Base-by-base conservation (phyloP, 1,140 invertebrate species). In the Bombus soroeensis region DNA sequence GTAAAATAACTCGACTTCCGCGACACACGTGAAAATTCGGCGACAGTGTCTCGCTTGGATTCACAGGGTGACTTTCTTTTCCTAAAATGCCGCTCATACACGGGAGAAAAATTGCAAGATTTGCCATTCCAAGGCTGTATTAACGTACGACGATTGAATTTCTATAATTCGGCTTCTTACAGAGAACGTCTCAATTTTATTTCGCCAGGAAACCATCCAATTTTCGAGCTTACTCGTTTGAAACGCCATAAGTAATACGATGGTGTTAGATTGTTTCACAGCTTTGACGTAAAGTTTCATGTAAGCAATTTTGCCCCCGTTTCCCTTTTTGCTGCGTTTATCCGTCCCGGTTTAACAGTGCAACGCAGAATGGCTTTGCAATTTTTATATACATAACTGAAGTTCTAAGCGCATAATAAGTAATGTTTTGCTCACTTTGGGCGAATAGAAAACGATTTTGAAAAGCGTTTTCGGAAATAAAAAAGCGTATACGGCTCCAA, bases 1-100 rank as follows among this genome's bases (percentile, higher is more conserved):
- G 68, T 83, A 83, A 81, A 88, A 85, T 89, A 86, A 77, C 68
- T 72, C 57, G 74, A 72, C 76, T 68, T 47, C 62, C 18, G 71
- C 64, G 18, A 47, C 41, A 59, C 80, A 28, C 74, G 43, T 37
- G 53, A 57, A 62, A 79, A 86, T 80, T 47, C 37, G 87, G 66
- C 70, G 59, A 86, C 81, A 37, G 47, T 83, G 71, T 75, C 87
- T 62, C 70, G 59, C 76, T 39, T 4, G 87, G 73, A 34, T 85
- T 74, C 71, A 37, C 43, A 10, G 34, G 15, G n/a, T 28, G 47
- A 57, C 25, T 59, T 37, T 15, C 5, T 32, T 71, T 73, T 73
- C 34, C 47, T 66, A 18, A 74, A 77, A 73, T 41, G 2, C 9
- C 13, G 3, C 25, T 47, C 34, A 34, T 8, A 4, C 1, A 22